Percentiles rank a stretch among this genome's conserved stretches.
phyloP scores from a whole-genome alignment of 2,888 invertebrate genomes.

The Eilema caniola region DNA sequence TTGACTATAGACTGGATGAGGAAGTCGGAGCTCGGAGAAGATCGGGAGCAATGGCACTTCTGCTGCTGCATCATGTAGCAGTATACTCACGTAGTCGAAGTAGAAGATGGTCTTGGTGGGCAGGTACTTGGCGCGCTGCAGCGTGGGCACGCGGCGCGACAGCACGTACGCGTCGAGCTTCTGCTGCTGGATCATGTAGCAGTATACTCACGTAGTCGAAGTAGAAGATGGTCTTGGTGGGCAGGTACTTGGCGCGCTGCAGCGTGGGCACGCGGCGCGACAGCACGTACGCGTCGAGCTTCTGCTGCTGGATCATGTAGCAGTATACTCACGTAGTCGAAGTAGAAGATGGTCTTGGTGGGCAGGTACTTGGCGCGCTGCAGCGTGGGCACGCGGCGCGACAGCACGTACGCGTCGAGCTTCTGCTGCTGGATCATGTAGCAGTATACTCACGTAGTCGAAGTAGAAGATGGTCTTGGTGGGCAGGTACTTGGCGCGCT shows the following conservation, averaged over 20 bases:
- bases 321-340: conserved; percentile 92
- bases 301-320: conserved; percentile 88
- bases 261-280: conserved; percentile 93
- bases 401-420: conserved; percentile 94
- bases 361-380: conserved; percentile 94
- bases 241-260: conserved; percentile 93
- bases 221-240: conserved; percentile 95
- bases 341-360: conserved; percentile 96
- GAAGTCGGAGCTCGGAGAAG: too few relatives aligned
- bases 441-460: conserved; percentile 79
- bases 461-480: too few relatives aligned
- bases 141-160: too few relatives aligned
- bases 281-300: conserved; percentile 93
- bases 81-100: too few relatives aligned
- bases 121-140: too few relatives aligned
- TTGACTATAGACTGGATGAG: too few relatives aligned
- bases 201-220: conserved; percentile 94
- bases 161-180: conserved; percentile 90
- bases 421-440: conserved; percentile 97
- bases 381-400: conserved; percentile 92
- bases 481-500: too few relatives aligned
- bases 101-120: too few relatives aligned
- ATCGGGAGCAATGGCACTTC: too few relatives aligned
- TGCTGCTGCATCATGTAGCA: too few relatives aligned
- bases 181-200: conserved; percentile 26